Conservation (phyloP, 2,888 invertebrate genomes). For the Pseudococcus longispinus region DNA sequence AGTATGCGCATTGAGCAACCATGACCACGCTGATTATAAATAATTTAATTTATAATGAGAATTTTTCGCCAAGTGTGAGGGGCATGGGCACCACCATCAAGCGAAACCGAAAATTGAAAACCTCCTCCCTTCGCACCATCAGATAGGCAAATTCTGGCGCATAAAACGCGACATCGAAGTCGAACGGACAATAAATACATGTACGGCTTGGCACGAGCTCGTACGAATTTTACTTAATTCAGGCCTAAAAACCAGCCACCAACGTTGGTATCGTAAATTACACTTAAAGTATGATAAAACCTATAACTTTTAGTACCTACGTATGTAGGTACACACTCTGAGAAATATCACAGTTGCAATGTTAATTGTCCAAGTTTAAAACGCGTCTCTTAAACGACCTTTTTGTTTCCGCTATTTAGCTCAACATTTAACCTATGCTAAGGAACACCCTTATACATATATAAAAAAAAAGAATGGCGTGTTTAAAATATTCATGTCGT, state of each 20-base stretch:
- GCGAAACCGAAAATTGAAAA: too few relatives aligned
- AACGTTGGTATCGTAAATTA: constrained; percentile 32
- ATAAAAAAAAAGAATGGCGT: constrained; percentile 7
- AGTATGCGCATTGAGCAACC: too few relatives aligned
- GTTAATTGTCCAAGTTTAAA: constrained; percentile 52
- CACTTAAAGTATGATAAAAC: constrained; percentile 47
- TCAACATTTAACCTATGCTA: neutral
- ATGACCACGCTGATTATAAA: too few relatives aligned
- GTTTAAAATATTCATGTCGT: neutral
- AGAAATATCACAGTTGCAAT: constrained; percentile 54
- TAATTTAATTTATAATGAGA: too few relatives aligned
- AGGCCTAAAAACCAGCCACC: constrained; percentile 34
- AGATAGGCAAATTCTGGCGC: too few relatives aligned
- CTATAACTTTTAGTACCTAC: constrained; percentile 43
- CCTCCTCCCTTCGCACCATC: too few relatives aligned
- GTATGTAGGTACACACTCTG: constrained; percentile 15
- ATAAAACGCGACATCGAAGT: neutral
- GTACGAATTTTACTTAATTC: constrained; percentile 44
- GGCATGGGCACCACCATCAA: too few relatives aligned
- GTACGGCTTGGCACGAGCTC: constrained; percentile 42
- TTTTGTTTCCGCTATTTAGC: constrained; percentile 47
- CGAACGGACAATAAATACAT: neutral
- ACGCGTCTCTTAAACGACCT: constrained; percentile 51
- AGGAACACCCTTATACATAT: neutral
- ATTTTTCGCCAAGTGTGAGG: too few relatives aligned